Evolutionary conservation across 2,888 invertebrate species (phyloP).

Genomic region (Thymelicus sylvestris): DNA sequence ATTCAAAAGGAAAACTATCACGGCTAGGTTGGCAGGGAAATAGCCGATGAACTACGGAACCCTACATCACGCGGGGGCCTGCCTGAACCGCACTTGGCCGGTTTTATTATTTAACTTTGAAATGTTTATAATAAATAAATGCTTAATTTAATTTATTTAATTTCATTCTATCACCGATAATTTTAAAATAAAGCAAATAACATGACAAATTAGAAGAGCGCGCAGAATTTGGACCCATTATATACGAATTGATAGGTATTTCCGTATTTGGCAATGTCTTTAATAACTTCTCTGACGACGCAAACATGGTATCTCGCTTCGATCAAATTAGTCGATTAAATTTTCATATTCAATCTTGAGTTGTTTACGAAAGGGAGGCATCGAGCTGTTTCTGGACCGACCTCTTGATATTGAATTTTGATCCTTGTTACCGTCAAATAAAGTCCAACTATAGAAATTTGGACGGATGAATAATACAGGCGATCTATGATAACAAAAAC

Average conservation of each 20-base stretch:
- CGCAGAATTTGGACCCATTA: no score
- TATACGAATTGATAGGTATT: background rate
- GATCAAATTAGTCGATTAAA: conserved; percentile 90
- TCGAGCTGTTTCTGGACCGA: conserved; percentile 51
- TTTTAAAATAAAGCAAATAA: no score
- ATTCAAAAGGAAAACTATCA: no score
- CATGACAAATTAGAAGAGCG: no score
- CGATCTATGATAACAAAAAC: conserved; percentile 45
- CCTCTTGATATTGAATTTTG: conserved; percentile 39
- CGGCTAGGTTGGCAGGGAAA: no score
- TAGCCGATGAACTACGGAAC: no score
- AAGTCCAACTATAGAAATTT: conserved; percentile 23
- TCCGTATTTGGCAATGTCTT: conserved; percentile 17
- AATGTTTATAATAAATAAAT: no score
- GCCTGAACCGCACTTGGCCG: no score
- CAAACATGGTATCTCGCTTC: conserved; percentile 75
- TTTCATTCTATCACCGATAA: no score
- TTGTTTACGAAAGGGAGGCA: conserved; percentile 86
- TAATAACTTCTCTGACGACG: conserved; percentile 60
- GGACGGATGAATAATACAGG: conserved; percentile 39
- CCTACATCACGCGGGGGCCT: no score
- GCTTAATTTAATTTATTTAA: no score
- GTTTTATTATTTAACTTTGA: no score
- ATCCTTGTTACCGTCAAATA: conserved; percentile 38
- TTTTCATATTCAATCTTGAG: conserved; percentile 92